Evolutionary conservation across 1,140 invertebrate genomes (phyloP), one percentile per base, ranked within the genome.

Genomic region (Saccostrea echinata): DNA sequence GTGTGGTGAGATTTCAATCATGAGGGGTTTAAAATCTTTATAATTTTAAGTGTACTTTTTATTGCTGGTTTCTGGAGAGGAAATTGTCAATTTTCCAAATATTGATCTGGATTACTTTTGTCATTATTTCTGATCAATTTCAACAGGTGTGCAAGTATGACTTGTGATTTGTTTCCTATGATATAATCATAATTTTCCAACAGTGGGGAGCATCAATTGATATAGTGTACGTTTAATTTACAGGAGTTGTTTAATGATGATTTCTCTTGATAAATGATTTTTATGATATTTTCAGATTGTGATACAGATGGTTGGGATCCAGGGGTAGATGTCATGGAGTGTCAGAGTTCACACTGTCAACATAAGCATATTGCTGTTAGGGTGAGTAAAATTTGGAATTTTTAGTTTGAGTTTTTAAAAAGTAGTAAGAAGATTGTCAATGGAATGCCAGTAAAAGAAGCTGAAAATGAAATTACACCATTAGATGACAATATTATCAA

Each of bases 291-390:
- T 76, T 76, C 68, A 76, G 68, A 76, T 76, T 76, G 68, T 76
- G 68, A 76, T 76, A 33, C 68, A 12, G 68, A 76, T 76, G 68
- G 68, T 76, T 76, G 68, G 68, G 68, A 76, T 16, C 11, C 64
- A 68, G 64, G 64, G 27, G 6, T 76, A 76, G 68, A 76, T 27
- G 12, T 33, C 13, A 76, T 76, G 68, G 68, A 76, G 68, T 76
- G 68, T 11, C 68, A 76, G 30, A 76, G 68, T 33, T 13, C 68
- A 30, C 68, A 30, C 1, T 76, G 68, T 76, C 68, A 76, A 27
- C 24, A 76, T 27, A 76, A 76, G 11, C 24, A 27, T 16, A 30
- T 76, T 30, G 68, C 68, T 12, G 30, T 76, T 16, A 76, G 68
- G 68, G 68, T 76, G 27, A 76, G 68, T 33, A 16, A 13, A 3